phyloP scores from a whole-genome alignment of 1,140 invertebrate genomes.

The Mercenaria mercenaria region DNA sequence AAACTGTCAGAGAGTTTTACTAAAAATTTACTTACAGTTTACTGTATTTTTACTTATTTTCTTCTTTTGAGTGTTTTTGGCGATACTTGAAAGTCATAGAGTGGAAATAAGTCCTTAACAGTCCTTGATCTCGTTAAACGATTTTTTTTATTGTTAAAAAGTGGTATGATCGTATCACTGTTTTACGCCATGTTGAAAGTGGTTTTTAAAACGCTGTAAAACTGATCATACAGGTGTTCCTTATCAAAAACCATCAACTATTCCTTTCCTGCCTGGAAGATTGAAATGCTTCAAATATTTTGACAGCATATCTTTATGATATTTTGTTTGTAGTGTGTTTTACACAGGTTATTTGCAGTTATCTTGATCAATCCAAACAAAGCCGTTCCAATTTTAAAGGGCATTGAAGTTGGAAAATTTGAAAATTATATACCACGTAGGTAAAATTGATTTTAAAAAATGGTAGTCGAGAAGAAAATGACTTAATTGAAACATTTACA shows the following conservation, averaged over 20 bases:
- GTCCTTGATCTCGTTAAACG: too few relatives aligned
- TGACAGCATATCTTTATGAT: not conserved
- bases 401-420: not conserved
- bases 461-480: not conserved
- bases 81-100: too few relatives aligned
- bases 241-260: constrained; percentile 33
- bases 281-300: constrained; percentile 31
- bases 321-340: not conserved
- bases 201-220: constrained; percentile 4
- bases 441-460: not conserved
- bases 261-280: not conserved
- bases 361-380: not conserved
- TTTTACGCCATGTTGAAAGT: constrained; percentile 17
- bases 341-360: not conserved
- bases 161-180: not conserved
- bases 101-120: too few relatives aligned
- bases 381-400: not conserved
- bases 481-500: constrained; percentile 17
- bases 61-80: too few relatives aligned
- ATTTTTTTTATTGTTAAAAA: constrained; percentile 2
- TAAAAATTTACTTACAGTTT: too few relatives aligned
- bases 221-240: constrained; percentile 33
- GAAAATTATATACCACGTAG: not conserved
- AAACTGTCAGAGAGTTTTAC: too few relatives aligned
- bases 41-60: too few relatives aligned